phyloP scores from a whole-genome alignment of 2,797 vertebrate species.

The Sus cebifrons region DNA sequence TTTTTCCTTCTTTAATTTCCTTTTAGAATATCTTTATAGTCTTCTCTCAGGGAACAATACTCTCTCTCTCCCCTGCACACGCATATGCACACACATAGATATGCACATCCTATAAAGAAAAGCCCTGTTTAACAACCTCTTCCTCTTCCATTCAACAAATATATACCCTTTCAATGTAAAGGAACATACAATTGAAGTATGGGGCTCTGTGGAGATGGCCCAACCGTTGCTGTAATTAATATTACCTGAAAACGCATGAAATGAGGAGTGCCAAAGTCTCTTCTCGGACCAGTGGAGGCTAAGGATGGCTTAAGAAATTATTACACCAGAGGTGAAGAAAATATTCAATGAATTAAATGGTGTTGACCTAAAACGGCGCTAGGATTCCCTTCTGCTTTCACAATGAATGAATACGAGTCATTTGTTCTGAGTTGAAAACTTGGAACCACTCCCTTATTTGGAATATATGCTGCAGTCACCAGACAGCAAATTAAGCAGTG shows the following conservation, averaged over 20 bases:
- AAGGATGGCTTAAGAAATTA: not conserved
- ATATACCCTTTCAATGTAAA: not conserved
- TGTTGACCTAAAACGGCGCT: not conserved
- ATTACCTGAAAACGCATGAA: not conserved
- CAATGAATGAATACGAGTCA: not conserved
- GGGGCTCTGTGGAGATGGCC: not conserved
- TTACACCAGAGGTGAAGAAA: not conserved
- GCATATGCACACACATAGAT: not conserved
- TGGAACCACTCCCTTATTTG: not conserved
- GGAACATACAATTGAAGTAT: not conserved
- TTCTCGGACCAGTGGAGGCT: not conserved
- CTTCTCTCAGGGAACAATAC: not conserved
- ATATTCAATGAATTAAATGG: not conserved
- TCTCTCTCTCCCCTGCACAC: not conserved
- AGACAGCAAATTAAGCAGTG: not conserved
- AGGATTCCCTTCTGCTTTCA: conserved; percentile 8
- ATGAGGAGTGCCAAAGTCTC: not conserved
- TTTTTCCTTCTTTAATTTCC: conserved; percentile 14
- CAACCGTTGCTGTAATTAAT: not conserved
- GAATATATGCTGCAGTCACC: not conserved
- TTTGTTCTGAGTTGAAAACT: conserved; percentile 40
- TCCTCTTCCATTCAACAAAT: not conserved
- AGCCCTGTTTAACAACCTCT: not conserved
- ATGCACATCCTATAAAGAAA: not conserved
- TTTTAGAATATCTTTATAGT: conserved; percentile 11